Conservation (phyloP, 1,140 invertebrate species). For the Conus betulinus region DNA sequence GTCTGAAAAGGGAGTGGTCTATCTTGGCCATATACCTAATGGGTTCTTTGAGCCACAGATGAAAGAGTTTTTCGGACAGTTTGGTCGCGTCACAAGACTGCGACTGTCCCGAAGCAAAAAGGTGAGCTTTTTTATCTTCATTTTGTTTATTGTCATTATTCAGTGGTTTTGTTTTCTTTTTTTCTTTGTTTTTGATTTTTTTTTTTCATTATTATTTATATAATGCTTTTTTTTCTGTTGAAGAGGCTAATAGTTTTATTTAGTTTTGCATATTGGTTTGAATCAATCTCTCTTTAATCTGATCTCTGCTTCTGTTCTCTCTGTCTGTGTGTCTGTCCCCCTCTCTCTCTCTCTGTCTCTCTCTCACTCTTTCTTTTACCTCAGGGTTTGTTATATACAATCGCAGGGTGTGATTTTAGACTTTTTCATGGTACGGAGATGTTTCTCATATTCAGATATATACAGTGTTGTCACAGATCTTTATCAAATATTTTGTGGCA, state of each 20-base stretch:
- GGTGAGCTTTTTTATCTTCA: constrained; percentile 68
- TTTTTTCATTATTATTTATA: neutral
- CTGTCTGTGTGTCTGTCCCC: too few species aligned
- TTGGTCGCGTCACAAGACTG: constrained; percentile 87
- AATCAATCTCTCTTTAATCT: neutral
- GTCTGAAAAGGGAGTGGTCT: constrained; percentile 82
- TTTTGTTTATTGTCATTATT: neutral
- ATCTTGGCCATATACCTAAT: constrained; percentile 91
- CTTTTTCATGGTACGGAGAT: too few species aligned
- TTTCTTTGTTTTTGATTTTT: neutral
- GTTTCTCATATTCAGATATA: too few species aligned
- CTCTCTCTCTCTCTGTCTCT: too few species aligned
- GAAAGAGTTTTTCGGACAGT: constrained; percentile 90
- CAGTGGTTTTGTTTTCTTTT: neutral
- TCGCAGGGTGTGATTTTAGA: too few species aligned
- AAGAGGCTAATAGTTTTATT: neutral
- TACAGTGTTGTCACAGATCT: too few species aligned
- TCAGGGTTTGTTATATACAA: too few species aligned
- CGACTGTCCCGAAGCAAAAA: constrained; percentile 86
- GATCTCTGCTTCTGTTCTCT: neutral
- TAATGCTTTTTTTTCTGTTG: neutral
- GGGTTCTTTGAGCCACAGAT: constrained; percentile 95
- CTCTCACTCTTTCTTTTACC: neutral
- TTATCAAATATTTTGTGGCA: too few species aligned
- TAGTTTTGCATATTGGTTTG: neutral